These are phyloP conservation scores for Oxyruncus cristatus DNA, from an alignment of 2,113 vertebrate genomes.

Conservation along the genomic window DNA sequence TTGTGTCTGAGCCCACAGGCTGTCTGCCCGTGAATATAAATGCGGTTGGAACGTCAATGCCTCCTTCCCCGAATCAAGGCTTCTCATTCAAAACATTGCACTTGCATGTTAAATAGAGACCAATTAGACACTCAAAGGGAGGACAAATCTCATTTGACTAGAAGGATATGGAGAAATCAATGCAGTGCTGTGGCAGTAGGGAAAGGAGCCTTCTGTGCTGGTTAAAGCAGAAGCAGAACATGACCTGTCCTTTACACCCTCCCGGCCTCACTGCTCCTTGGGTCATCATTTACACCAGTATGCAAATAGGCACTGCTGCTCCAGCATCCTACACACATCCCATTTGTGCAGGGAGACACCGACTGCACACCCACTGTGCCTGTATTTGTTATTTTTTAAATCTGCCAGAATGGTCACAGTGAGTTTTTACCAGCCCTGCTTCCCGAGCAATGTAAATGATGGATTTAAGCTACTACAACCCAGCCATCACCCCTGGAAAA, in stretches of 20 bases:
- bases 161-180: conserved; percentile 10
- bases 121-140: conserved; percentile 34
- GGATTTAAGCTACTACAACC: neutral
- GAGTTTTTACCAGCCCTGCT: neutral
- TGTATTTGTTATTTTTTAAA: neutral
- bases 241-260: neutral
- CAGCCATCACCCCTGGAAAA: neutral
- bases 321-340: neutral
- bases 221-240: neutral
- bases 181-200: neutral
- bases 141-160: conserved; percentile 26
- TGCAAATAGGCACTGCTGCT: neutral
- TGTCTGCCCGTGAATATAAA: conserved; percentile 13
- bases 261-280: neutral
- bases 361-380: neutral
- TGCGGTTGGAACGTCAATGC: neutral
- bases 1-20: neutral
- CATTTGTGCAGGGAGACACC: fast-evolving
- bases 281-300: neutral
- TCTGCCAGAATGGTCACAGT: neutral
- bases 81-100: conserved; percentile 6
- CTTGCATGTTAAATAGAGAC: conserved; percentile 35
- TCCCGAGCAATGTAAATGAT: neutral
- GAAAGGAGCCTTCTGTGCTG: neutral
- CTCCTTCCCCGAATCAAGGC: conserved; percentile 23